Percentiles rank a stretch among this genome's conserved stretches.
phyloP scores from a whole-genome alignment of 2,888 invertebrate genomes.

The Lochmaea capreae region DNA sequence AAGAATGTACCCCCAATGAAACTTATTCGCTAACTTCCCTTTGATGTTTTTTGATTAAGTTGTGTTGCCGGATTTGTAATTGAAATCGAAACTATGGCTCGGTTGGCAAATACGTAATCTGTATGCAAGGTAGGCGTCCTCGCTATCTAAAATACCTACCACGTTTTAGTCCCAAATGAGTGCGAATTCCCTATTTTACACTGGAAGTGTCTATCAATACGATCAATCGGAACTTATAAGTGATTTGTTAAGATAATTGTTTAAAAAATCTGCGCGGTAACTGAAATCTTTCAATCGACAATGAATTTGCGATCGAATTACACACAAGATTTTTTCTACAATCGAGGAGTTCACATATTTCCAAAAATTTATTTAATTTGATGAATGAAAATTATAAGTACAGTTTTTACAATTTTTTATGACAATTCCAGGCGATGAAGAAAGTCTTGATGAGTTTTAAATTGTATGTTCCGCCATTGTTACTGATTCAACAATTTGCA shows the following conservation, averaged over 20 bases:
- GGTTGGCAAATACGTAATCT: conserved; percentile 62
- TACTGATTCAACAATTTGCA: too few relatives aligned
- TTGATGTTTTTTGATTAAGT: conserved; percentile 64
- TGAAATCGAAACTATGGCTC: conserved; percentile 62
- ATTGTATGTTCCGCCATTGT: too few relatives aligned
- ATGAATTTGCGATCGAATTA: too few relatives aligned
- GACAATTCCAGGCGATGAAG: too few relatives aligned
- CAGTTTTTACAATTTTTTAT: too few relatives aligned
- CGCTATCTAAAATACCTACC: conserved; percentile 48
- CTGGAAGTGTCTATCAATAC: conserved; percentile 7
- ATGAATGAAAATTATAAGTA: too few relatives aligned
- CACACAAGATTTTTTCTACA: too few relatives aligned
- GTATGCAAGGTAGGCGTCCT: conserved; percentile 60
- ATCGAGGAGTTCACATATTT: too few relatives aligned
- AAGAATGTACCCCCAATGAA: conserved; percentile 16
- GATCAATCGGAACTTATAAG: neutral
- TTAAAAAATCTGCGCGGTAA: neutral
- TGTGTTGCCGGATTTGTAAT: conserved; percentile 59
- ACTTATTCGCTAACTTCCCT: conserved; percentile 37
- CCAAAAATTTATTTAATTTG: too few relatives aligned
- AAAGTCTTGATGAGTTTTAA: too few relatives aligned
- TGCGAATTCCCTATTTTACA: conserved; percentile 35
- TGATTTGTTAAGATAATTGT: neutral
- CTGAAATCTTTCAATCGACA: too few relatives aligned
- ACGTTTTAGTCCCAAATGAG: conserved; percentile 45